Evolutionary conservation across 1,140 invertebrate genomes (phyloP).

Genomic region (Bombyx mori): ASM3026992v2 NC_085113.1:8701001-8701500

Average conservation of each 20-base stretch:
- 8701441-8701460: conserved; percentile 6
- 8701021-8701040: too few species aligned
- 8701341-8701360: conserved; percentile 74
- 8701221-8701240: conserved; percentile 94
- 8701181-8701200: not conserved
- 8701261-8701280: conserved; percentile 96
- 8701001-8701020: too few species aligned
- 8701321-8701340: conserved; percentile 83
- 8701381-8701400: conserved; percentile 20
- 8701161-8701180: not conserved
- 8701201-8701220: conserved; percentile 25
- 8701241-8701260: conserved; percentile 97
- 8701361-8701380: conserved; percentile 41
- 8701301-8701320: conserved; percentile 86
- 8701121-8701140: too few species aligned
- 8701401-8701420: conserved; percentile 19
- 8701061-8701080: too few species aligned
- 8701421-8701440: conserved; percentile 13
- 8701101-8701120: too few species aligned
- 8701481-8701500: conserved; percentile 35
- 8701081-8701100: too few species aligned
- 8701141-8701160: too few species aligned
- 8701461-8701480: conserved; percentile 33
- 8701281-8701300: conserved; percentile 98
- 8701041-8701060: too few species aligned